Percentiles rank a stretch among this genome's conserved stretches.
These are phyloP conservation scores for Heloderma charlesbogerti DNA, from an alignment of 2,113 vertebrate genomes.

Conservation along the genomic window DNA sequence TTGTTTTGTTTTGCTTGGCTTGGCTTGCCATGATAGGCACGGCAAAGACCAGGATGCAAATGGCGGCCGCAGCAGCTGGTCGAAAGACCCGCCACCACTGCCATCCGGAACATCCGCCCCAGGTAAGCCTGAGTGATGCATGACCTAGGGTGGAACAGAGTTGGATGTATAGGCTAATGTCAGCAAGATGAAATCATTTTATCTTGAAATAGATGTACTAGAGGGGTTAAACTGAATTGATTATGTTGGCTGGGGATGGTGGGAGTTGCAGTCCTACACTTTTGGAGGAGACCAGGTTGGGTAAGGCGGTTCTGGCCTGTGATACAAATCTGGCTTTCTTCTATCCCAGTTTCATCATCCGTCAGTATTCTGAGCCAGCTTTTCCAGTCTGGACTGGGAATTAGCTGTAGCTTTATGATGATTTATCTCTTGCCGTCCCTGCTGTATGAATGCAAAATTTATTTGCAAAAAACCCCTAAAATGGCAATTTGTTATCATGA, in stretches of 20 bases:
- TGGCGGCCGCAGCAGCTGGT: too few species aligned
- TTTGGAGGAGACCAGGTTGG: too few species aligned
- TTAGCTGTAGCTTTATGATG: constrained; percentile 25
- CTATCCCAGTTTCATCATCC: neutral
- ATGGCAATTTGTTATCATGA: constrained; percentile 44
- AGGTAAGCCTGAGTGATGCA: too few species aligned
- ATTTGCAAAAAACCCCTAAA: constrained; percentile 35
- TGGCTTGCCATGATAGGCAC: too few species aligned
- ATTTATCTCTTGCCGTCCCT: neutral
- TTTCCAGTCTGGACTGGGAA: constrained; percentile 4
- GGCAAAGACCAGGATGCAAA: too few species aligned
- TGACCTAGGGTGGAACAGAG: neutral
- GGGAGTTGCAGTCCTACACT: too few species aligned
- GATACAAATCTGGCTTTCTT: neutral
- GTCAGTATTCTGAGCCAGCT: neutral
- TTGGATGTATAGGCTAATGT: neutral
- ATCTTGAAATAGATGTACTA: neutral
- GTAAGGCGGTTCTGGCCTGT: neutral
- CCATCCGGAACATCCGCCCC: too few species aligned
- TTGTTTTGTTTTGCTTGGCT: too few species aligned
- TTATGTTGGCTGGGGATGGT: too few species aligned
- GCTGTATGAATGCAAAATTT: constrained; percentile 45
- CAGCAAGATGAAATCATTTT: neutral
- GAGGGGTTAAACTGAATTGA: neutral
- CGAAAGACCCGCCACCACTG: too few species aligned